phyloP scores from a whole-genome alignment of 2,797 vertebrate genomes.

The Coregonus ussuriensis region DNA sequence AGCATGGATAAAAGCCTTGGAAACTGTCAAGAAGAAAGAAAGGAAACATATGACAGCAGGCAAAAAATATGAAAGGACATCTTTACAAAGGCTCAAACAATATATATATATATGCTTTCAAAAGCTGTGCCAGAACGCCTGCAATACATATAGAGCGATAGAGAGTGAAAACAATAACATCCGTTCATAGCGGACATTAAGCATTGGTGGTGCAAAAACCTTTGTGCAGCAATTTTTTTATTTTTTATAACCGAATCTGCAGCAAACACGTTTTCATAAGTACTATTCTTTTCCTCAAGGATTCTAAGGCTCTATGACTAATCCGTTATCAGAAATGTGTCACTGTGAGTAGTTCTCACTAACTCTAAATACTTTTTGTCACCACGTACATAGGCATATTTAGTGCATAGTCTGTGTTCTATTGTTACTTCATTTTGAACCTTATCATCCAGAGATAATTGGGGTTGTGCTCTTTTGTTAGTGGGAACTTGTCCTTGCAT shows the following conservation, averaged over 20 bases:
- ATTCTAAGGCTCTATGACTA: not conserved
- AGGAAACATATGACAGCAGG: constrained; percentile 24
- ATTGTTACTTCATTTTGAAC: not conserved
- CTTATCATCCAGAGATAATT: not conserved
- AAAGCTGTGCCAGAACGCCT: constrained; percentile 26
- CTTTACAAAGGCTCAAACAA: constrained; percentile 31
- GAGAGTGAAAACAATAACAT: not conserved
- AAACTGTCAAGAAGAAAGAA: constrained; percentile 23
- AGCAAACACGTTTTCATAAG: not conserved
- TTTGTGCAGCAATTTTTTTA: not conserved
- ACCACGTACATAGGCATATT: not conserved
- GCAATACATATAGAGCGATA: constrained; percentile 8
- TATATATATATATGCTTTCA: constrained; percentile 24
- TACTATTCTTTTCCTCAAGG: not conserved
- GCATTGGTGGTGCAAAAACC: constrained; percentile 9
- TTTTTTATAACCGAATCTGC: not conserved
- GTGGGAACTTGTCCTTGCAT: not conserved
- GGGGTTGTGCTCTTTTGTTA: not conserved
- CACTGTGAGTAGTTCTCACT: constrained; percentile 20
- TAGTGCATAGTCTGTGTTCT: not conserved
- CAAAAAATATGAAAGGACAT: constrained; percentile 26
- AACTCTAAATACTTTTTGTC: not conserved
- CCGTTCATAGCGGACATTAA: constrained; percentile 16
- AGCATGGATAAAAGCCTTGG: constrained; percentile 16
- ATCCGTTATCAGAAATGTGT: not conserved